Conservation (phyloP, 2,888 invertebrate species). For the Orthosia gracilis region DNA sequence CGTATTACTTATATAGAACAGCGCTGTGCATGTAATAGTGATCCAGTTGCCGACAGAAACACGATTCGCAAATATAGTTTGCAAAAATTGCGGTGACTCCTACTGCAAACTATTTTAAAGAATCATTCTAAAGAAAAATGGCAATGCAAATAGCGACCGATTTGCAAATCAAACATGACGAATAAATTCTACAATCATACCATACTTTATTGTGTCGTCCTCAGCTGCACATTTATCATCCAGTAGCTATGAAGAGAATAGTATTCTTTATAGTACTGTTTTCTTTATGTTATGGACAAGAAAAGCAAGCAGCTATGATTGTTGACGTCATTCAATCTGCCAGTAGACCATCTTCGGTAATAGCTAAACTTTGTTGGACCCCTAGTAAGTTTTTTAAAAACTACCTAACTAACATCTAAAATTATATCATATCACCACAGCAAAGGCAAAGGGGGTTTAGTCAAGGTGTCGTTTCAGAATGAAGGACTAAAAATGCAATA, state of each 20-base stretch:
- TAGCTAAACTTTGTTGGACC: slow-evolving; percentile 79
- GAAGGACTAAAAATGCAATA: no score
- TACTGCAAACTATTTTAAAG: slow-evolving; percentile 35
- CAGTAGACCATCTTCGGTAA: slow-evolving; percentile 76
- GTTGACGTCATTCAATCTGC: slow-evolving; percentile 76
- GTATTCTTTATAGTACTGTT: slow-evolving; percentile 53
- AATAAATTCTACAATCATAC: neutral
- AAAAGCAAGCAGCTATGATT: slow-evolving; percentile 71
- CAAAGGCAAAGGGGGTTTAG: no score
- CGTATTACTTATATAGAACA: no score
- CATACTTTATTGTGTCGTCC: slow-evolving; percentile 13
- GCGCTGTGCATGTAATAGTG: neutral
- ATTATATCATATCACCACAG: no score
- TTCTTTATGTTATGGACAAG: slow-evolving; percentile 63
- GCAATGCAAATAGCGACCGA: slow-evolving; percentile 45
- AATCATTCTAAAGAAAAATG: slow-evolving; percentile 49
- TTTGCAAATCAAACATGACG: slow-evolving; percentile 62
- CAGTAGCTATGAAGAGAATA: slow-evolving; percentile 51
- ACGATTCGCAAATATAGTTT: slow-evolving; percentile 46
- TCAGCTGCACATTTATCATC: neutral
- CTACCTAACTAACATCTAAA: neutral
- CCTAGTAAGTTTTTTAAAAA: slow-evolving; percentile 72
- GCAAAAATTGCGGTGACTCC: slow-evolving; percentile 42
- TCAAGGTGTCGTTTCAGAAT: no score
- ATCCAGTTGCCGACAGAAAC: slow-evolving; percentile 5